Evolutionary conservation across 37 sponge, comb jelly and placozoan genomes (phyloP).

Genomic region (Theonella swinhoei): DNA sequence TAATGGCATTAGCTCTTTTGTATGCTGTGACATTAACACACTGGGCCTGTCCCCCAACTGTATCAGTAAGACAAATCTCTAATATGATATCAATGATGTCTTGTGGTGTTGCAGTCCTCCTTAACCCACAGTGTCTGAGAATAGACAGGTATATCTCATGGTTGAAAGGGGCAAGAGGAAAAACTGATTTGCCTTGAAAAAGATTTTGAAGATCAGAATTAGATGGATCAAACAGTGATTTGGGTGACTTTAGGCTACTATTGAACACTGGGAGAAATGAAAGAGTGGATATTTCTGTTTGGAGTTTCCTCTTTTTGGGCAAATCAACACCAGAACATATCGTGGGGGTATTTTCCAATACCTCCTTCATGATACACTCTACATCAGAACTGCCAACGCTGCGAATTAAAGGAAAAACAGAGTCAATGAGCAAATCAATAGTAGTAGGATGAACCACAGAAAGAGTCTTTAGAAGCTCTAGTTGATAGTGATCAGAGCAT

Average conservation of each 20-base stretch:
- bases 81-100: neutral
- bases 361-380: neutral
- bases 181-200: constrained; percentile 12
- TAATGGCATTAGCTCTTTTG: constrained; percentile 6
- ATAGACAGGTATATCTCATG: neutral
- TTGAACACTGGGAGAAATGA: neutral
- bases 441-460: neutral
- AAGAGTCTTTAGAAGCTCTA: neutral
- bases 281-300: neutral
- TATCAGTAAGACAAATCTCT: neutral
- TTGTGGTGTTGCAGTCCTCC: neutral
- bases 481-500: neutral
- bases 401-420: neutral
- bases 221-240: constrained; percentile 19
- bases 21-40: neutral
- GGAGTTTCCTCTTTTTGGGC: neutral
- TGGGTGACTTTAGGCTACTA: neutral
- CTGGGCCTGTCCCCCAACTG: neutral
- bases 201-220: neutral
- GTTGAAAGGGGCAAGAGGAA: constrained; percentile 7
- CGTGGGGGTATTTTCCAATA: neutral
- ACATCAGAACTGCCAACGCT: neutral
- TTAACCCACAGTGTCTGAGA: neutral
- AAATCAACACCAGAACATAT: neutral
- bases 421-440: neutral